Evolutionary conservation across 2,888 invertebrate species (phyloP).

Genomic region (Leptopilina syphax): DNA sequence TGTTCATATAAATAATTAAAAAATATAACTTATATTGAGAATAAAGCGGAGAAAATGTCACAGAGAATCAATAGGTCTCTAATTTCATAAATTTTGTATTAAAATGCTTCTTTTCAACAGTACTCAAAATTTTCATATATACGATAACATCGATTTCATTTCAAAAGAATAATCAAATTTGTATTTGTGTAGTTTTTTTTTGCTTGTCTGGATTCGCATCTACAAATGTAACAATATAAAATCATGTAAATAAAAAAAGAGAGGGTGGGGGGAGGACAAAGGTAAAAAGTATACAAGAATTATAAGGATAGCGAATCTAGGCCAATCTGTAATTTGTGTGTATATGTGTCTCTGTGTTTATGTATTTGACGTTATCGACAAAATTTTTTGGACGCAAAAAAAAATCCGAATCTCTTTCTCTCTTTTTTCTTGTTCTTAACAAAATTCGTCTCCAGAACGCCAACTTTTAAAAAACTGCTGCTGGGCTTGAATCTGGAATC

Average conservation of each 20-base stretch:
- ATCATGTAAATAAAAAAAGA: constrained; percentile 68
- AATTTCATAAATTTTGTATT: constrained; percentile 68
- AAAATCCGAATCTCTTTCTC: constrained; percentile 1
- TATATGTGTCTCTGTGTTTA: too few species aligned
- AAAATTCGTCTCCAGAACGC: constrained; percentile 28
- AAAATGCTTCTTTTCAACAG: constrained; percentile 68
- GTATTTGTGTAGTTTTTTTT: too few species aligned
- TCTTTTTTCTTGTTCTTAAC: not conserved
- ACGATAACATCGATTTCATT: constrained; percentile 44
- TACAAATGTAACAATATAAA: constrained; percentile 70
- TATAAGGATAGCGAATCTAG: not conserved
- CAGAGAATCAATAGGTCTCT: constrained; percentile 39
- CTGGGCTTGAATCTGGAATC: constrained; percentile 70
- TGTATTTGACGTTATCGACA: constrained; percentile 13
- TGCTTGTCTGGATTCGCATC: constrained; percentile 60
- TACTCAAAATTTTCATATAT: constrained; percentile 67
- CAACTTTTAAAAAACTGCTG: constrained; percentile 20
- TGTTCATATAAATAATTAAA: not conserved
- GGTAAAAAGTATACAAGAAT: constrained; percentile 42
- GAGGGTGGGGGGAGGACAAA: constrained; percentile 49
- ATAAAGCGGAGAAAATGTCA: not conserved
- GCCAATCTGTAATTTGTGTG: not conserved
- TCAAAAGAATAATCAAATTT: constrained; percentile 18
- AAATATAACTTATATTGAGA: not conserved
- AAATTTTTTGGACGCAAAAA: not conserved